These are phyloP conservation scores for Passerina amoena DNA, from an alignment of 2,113 vertebrate species.

Conservation along the genomic window DNA sequence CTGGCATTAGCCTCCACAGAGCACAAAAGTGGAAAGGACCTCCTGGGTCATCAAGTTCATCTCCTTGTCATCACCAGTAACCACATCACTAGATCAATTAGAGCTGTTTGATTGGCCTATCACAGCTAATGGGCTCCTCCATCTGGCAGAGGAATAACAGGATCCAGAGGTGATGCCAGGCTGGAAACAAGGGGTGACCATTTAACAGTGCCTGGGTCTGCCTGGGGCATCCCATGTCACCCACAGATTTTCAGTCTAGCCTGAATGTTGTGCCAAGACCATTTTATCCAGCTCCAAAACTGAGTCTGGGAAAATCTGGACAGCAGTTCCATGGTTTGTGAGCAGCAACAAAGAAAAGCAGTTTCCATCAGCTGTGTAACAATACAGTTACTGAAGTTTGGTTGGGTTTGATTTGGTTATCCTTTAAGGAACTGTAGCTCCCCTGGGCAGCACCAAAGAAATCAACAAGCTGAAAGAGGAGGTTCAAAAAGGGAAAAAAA, in stretches of 20 bases:
- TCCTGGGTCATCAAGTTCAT: slow-evolving; percentile 29
- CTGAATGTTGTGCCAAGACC: neutral
- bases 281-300: neutral
- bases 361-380: neutral
- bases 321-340: neutral
- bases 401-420: neutral
- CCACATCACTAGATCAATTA: slow-evolving; percentile 59
- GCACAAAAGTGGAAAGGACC: neutral
- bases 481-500: neutral
- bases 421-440: neutral
- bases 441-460: neutral
- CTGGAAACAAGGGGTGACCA: neutral
- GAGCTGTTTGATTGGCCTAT: slow-evolving; percentile 13
- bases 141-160: slow-evolving; percentile 7
- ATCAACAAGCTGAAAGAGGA: neutral
- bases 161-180: neutral
- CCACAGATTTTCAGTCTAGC: neutral
- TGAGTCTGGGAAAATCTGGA: neutral
- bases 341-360: neutral
- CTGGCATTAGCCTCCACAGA: neutral
- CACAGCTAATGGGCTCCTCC: slow-evolving; percentile 25
- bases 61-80: slow-evolving; percentile 17
- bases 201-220: neutral
- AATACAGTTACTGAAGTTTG: neutral
- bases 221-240: neutral